Conservation (phyloP, 2,797 vertebrate species). For the Semotilus atromaculatus region DNA sequence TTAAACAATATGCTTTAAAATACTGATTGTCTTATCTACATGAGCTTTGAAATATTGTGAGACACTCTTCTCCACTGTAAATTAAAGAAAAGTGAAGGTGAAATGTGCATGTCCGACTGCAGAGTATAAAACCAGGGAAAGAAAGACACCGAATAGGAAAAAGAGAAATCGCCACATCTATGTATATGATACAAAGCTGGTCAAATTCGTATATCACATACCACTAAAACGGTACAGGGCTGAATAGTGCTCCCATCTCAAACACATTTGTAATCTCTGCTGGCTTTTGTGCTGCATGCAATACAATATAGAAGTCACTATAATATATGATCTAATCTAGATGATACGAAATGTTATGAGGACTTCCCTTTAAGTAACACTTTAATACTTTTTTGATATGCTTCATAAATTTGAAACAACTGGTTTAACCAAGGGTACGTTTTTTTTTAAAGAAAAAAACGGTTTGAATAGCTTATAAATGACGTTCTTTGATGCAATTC, state of each 20-base stretch:
- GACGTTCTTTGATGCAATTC: constrained; percentile 20
- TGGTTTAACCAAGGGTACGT: constrained; percentile 4
- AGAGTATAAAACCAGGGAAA: constrained; percentile 18
- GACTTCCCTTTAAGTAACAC: constrained; percentile 40
- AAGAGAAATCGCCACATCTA: constrained; percentile 5
- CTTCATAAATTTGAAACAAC: background rate
- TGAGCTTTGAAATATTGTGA: background rate
- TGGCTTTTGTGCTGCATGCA: constrained; percentile 39
- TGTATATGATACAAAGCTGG: background rate
- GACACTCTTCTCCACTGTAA: background rate
- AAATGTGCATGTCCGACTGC: background rate
- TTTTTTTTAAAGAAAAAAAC: background rate
- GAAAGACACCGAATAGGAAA: background rate
- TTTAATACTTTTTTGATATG: constrained; percentile 27
- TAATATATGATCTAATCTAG: constrained; percentile 1
- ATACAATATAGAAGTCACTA: constrained; percentile 16
- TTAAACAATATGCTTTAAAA: background rate
- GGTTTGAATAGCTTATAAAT: constrained; percentile 44
- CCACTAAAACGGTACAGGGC: constrained; percentile 10
- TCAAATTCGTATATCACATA: constrained; percentile 1
- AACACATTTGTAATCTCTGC: constrained; percentile 40
- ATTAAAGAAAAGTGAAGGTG: background rate
- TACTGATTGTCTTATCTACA: constrained; percentile 3
- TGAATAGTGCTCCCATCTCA: background rate
- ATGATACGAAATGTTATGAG: background rate